Conservation (phyloP, 2,797 vertebrate genomes). For the Pseudochaenichthys georgianus region DNA sequence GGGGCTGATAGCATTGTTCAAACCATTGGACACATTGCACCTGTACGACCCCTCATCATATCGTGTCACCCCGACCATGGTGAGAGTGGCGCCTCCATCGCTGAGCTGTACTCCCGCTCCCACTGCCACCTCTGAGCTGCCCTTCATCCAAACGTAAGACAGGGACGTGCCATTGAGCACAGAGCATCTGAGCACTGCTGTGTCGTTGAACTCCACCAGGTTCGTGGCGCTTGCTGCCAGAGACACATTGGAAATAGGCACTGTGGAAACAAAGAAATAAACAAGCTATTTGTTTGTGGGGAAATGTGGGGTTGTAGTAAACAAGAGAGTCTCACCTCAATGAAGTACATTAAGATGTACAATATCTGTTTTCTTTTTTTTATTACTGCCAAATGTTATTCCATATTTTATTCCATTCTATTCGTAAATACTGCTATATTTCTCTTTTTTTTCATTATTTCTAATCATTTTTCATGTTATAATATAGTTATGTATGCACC, state of each 20-base stretch:
- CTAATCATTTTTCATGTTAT: too few species aligned
- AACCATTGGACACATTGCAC: slow-evolving; percentile 76
- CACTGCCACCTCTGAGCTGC: slow-evolving; percentile 41
- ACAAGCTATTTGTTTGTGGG: not conserved
- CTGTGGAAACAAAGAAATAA: slow-evolving; percentile 57
- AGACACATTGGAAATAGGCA: slow-evolving; percentile 68
- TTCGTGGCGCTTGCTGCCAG: slow-evolving; percentile 48
- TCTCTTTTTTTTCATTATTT: too few species aligned
- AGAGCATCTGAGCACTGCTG: slow-evolving; percentile 74
- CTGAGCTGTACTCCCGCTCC: slow-evolving; percentile 44
- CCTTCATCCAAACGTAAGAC: slow-evolving; percentile 71
- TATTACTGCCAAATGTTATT: too few species aligned
- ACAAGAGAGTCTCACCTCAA: not conserved
- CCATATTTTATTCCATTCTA: too few species aligned
- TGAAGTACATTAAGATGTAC: too few species aligned
- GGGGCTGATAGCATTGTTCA: slow-evolving; percentile 62
- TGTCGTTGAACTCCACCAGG: slow-evolving; percentile 80
- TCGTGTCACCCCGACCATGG: slow-evolving; percentile 67
- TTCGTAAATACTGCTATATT: too few species aligned
- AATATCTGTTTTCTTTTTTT: too few species aligned
- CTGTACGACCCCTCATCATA: slow-evolving; percentile 67
- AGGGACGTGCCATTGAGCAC: slow-evolving; percentile 62
- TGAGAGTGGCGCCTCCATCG: slow-evolving; percentile 53
- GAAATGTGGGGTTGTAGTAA: not conserved
- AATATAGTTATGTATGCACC: too few species aligned